A percentile compares a stretch with the other conserved stretches of the same genome.
Conservation (phyloP, 2,888 invertebrate species). For the Pantelozetes paolii region DNA sequence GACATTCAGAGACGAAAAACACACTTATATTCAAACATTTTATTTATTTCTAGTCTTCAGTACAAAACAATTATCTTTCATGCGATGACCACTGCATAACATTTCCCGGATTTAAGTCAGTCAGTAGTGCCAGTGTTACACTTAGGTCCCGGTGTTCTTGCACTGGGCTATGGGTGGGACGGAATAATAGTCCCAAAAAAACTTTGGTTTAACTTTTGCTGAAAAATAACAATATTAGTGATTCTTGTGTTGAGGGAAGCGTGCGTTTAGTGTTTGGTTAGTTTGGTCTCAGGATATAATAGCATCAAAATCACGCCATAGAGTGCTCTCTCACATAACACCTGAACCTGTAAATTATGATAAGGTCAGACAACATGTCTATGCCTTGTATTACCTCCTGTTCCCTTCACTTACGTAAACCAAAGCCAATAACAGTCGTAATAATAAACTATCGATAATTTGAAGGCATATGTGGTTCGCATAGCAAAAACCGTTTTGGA, state of each 20-base stretch:
- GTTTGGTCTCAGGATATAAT: neutral
- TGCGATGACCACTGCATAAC: neutral
- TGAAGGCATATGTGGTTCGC: neutral
- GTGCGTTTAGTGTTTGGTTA: neutral
- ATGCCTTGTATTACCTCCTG: neutral
- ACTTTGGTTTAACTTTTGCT: neutral
- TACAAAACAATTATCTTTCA: neutral
- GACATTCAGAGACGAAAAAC: neutral
- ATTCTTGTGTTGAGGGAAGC: neutral
- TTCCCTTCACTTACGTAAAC: neutral
- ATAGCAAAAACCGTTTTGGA: neutral
- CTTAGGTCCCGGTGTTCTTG: neutral
- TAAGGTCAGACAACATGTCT: neutral
- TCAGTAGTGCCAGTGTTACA: conserved; percentile 12
- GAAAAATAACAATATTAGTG: neutral
- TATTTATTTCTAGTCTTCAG: neutral
- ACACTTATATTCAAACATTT: neutral
- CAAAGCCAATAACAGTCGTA: neutral
- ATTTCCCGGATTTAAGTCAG: conserved; percentile 36
- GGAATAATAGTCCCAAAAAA: neutral
- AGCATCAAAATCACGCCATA: conserved; percentile 1
- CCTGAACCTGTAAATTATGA: conserved; percentile 21
- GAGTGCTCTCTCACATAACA: neutral
- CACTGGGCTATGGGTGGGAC: conserved; percentile 1
- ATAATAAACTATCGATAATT: neutral